phyloP scores from a whole-genome alignment of 2,797 vertebrate genomes.

The Sebastes itinus region DNA sequence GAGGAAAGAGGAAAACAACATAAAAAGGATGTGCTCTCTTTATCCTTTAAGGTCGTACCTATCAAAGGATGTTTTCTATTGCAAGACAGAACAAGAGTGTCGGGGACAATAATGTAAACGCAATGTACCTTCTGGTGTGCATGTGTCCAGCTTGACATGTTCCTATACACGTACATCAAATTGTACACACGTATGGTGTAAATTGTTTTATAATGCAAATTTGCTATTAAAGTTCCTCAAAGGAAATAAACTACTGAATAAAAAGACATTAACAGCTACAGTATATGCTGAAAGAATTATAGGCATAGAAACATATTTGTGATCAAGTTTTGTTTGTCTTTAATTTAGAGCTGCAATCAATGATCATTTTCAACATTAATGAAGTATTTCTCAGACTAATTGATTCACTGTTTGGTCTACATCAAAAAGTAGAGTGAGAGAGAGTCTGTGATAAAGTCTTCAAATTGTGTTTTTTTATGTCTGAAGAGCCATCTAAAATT shows the following conservation, averaged over 20 bases:
- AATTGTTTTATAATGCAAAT: background rate
- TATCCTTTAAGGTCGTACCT: constrained; percentile 2
- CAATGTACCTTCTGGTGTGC: background rate
- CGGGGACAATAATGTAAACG: constrained; percentile 3
- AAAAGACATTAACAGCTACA: background rate
- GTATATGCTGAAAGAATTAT: background rate
- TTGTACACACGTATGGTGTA: background rate
- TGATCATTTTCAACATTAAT: background rate
- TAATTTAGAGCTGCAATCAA: background rate
- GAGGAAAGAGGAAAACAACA: constrained; percentile 20
- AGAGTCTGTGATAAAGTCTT: background rate
- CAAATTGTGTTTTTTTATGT: background rate
- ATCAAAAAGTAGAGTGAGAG: background rate
- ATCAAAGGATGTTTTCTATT: constrained; percentile 38
- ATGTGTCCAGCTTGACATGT: background rate
- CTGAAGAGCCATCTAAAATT: background rate
- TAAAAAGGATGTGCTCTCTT: background rate
- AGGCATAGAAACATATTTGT: background rate
- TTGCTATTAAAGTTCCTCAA: background rate
- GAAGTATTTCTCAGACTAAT: background rate
- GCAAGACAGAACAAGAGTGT: constrained; percentile 2
- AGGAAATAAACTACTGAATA: background rate
- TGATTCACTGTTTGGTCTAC: background rate
- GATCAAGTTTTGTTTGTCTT: background rate
- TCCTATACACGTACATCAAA: background rate